These are phyloP conservation scores for Microcebus jonahi DNA, from an alignment of 2,113 vertebrate genomes.

Conservation along the genomic window DNA sequence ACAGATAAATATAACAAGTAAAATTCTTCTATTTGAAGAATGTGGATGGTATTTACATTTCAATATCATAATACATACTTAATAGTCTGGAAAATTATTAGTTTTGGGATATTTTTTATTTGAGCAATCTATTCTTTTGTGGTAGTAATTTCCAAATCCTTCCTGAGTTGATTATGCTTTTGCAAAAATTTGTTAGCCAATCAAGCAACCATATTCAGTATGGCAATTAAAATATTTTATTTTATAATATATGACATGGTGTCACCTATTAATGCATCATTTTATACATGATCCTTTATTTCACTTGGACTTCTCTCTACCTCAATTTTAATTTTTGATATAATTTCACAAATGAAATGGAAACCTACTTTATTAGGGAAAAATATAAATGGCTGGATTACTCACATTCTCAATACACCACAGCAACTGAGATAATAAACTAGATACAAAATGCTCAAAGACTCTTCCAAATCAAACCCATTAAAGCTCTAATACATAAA, in stretches of 20 bases:
- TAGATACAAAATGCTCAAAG: background rate
- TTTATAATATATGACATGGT: background rate
- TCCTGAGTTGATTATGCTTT: background rate
- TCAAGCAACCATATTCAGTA: background rate
- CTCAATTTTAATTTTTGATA: background rate
- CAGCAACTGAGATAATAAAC: background rate
- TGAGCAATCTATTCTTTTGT: conserved; percentile 5
- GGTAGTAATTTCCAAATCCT: conserved; percentile 10
- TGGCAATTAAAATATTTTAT: background rate
- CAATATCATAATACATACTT: conserved; percentile 1
- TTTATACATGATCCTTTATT: background rate
- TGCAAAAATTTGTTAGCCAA: background rate
- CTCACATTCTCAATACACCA: background rate
- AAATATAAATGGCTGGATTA: background rate
- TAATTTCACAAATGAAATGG: background rate
- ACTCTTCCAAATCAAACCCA: background rate
- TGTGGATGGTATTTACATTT: background rate
- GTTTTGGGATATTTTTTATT: background rate
- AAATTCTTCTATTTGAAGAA: conserved; percentile 20
- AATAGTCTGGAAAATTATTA: background rate
- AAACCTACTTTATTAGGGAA: background rate
- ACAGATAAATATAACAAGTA: background rate
- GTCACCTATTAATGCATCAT: background rate
- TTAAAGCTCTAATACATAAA: background rate
- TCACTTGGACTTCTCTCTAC: background rate